Base-by-base conservation (phyloP, 2,113 vertebrate genomes). In the Enhydra lutris region DNA sequence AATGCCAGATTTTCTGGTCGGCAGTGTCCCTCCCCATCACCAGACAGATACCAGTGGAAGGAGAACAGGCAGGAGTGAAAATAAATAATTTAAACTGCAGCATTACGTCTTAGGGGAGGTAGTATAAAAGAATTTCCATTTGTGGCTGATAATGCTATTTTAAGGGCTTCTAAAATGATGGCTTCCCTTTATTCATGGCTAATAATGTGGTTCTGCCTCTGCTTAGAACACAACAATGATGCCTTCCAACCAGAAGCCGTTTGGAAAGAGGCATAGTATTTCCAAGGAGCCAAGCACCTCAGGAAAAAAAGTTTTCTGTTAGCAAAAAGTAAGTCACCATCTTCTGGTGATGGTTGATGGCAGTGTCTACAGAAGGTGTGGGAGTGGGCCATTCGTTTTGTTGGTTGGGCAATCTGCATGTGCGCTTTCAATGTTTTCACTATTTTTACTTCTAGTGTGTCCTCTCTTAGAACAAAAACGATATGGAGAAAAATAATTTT, bases 401-500 rank as follows among this genome's bases (percentile, higher is more conserved):
- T 23, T 26, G 20, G 26, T 76, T 73, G 6, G 42, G 15, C 82
- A n/a, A 73, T 84, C 47, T 91, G 26, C 42, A 24, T 61, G 26
- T 55, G 4, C 5, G 29, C 21, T 71, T 96, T 79, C 31, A 78
- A 21, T 42, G 23, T n/a, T 89, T 67, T 88, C 55, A 61, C n/a
- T 63, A 20, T 67, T 97, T 89, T 88, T 63, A 39, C 2, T 50
- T 85, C 67, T 8, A 59, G 4, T 45, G 31, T 67, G 65, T 91
- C 63, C 91, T 78, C 26, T 96, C 55, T 74, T 69, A 81, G 63
- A 84, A 63, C 18, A 82, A 76, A 96, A 96, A 45, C 93, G 11
- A 61, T 78, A 59, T 31, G 9, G 20, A 79, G 21, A 67, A 83
- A 87, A 78, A 89, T 29, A 89, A 57, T 34, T 45, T 42, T 67